phyloP scores from a whole-genome alignment of 2,797 vertebrate genomes.

The Gobio occitaniae region DNA sequence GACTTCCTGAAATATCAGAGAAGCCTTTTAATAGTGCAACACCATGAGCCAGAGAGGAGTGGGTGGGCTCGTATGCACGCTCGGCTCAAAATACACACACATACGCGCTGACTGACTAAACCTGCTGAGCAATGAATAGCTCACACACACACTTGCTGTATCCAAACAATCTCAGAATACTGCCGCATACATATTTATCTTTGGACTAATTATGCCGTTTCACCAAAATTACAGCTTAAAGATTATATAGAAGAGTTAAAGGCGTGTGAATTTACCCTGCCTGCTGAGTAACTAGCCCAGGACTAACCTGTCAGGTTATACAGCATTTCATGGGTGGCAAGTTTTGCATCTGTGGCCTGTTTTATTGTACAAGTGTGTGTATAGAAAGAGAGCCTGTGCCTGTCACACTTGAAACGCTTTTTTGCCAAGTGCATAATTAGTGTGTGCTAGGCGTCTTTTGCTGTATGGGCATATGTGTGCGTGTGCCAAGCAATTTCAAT shows the following conservation, averaged over 20 bases:
- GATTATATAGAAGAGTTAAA: not conserved
- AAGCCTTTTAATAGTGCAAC: slow-evolving; percentile 51
- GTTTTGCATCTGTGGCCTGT: slow-evolving; percentile 27
- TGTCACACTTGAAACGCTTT: slow-evolving; percentile 5
- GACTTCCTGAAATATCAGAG: slow-evolving; percentile 53
- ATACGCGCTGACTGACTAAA: slow-evolving; percentile 9
- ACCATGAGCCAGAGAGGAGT: slow-evolving; percentile 40
- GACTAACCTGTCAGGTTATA: slow-evolving; percentile 1
- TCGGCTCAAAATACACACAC: slow-evolving; percentile 36
- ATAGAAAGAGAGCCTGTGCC: slow-evolving; percentile 6
- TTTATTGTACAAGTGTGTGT: not conserved
- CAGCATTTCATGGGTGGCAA: slow-evolving; percentile 11
- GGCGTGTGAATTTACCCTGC: not conserved
- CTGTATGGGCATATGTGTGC: not conserved
- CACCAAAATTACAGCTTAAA: not conserved
- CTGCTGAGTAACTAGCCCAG: not conserved
- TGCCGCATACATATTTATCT: slow-evolving; percentile 3
- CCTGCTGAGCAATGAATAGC: slow-evolving; percentile 41
- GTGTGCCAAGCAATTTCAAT: slow-evolving; percentile 36
- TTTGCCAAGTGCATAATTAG: slow-evolving; percentile 36
- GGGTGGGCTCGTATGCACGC: slow-evolving; percentile 39
- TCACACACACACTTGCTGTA: slow-evolving; percentile 31
- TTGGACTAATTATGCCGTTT: not conserved
- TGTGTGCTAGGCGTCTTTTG: slow-evolving; percentile 21
- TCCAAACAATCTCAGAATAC: not conserved